Percentiles rank a stretch among this genome's conserved stretches.
These are phyloP conservation scores for Lagodon rhomboides DNA, from an alignment of 2,797 vertebrate genomes.

Conservation along the genomic window DNA sequence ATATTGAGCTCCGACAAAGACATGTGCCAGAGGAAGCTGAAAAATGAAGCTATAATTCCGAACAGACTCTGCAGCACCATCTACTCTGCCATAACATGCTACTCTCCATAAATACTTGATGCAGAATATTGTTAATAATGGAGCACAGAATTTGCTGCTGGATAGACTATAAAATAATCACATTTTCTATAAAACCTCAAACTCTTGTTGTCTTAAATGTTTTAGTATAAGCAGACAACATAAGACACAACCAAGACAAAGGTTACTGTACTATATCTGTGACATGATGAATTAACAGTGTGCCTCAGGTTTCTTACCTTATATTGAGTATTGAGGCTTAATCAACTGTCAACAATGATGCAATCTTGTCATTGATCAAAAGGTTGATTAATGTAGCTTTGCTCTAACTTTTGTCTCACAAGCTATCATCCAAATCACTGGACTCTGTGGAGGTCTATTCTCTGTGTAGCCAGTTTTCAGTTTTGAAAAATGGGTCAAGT, in stretches of 20 bases:
- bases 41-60: neutral
- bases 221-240: neutral
- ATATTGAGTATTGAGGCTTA: neutral
- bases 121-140: neutral
- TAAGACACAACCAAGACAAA: neutral
- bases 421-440: neutral
- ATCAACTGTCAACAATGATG: neutral
- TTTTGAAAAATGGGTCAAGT: slow-evolving; percentile 29
- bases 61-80: neutral
- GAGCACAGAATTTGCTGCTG: neutral
- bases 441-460: neutral
- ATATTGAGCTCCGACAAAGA: neutral
- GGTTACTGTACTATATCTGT: neutral
- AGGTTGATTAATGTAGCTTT: neutral
- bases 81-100: neutral
- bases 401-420: neutral
- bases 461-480: neutral
- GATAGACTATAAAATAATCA: neutral
- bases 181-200: neutral
- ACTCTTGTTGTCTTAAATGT: neutral
- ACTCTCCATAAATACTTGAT: neutral
- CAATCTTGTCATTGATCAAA: slow-evolving; percentile 11
- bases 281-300: neutral
- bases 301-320: neutral
- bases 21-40: neutral